Evolutionary conservation across 2,113 vertebrate genomes (phyloP).

Genomic region (Eira barbara): DNA sequence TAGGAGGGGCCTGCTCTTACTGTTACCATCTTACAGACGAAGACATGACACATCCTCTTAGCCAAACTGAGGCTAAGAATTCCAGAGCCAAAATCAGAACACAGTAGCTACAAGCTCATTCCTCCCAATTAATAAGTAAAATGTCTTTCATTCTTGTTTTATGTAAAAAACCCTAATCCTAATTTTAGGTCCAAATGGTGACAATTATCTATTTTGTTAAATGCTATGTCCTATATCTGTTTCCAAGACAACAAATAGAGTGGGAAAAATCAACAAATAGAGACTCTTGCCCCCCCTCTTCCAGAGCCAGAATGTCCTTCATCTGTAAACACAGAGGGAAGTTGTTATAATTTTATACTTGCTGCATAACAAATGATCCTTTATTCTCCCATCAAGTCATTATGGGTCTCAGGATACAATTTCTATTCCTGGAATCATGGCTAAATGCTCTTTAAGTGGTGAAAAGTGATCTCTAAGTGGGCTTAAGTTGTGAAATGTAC

Average conservation of each 20-base stretch:
- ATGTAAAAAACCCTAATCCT: neutral
- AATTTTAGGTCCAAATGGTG: conserved; percentile 8
- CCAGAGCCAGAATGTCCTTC: conserved; percentile 43
- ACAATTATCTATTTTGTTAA: conserved; percentile 49
- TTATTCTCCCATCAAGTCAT: conserved; percentile 63
- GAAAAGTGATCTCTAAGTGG: conserved; percentile 75
- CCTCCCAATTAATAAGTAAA: neutral
- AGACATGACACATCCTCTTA: neutral
- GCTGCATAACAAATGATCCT: conserved; percentile 60
- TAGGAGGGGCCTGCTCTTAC: neutral
- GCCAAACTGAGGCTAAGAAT: neutral
- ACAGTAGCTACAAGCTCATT: neutral
- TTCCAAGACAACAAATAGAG: conserved; percentile 60
- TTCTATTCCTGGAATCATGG: conserved; percentile 52
- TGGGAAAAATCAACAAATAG: conserved; percentile 52
- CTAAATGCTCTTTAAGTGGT: conserved; percentile 69
- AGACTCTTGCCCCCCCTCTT: neutral
- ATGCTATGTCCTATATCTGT: conserved; percentile 37
- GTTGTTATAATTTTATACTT: conserved; percentile 49
- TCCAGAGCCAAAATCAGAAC: neutral
- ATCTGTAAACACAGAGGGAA: conserved; percentile 59
- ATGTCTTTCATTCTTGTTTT: neutral
- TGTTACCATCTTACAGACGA: neutral
- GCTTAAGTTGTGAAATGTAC: conserved; percentile 68
- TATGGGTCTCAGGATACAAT: conserved; percentile 53